Evolutionary conservation across 2,797 vertebrate genomes (phyloP), one percentile per base, ranked within the genome.

Genomic region (Neopelma chrysocephalum): DNA sequence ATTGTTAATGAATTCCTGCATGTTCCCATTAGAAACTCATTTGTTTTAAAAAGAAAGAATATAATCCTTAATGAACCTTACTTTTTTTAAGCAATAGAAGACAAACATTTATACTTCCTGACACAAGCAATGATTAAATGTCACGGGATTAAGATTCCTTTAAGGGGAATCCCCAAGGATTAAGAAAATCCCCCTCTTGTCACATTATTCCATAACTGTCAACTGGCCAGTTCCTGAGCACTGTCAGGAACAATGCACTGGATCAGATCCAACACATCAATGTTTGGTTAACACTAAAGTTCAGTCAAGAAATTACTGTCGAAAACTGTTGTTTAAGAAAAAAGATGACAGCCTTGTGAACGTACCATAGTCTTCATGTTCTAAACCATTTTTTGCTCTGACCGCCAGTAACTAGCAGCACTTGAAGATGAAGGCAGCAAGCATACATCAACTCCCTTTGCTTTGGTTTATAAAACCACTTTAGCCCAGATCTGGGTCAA

Each of bases 181-280:
- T 85, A 96, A 89, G 86, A 89, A 95, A 97, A 93, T 78, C 47
- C 50, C 65, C 26, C 42, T 87, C 92, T 87, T 93, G 81, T 93
- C 90, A 82, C 60, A n/a, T 84, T 84, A 79, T 58, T 90, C 78
- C 15, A 0, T 38, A 82, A 77, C 86, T 57, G 54, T 50, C 3
- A 18, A 53, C 12, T 21, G 56, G 58, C 51, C 85, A 79, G 48
- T 71, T 95, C 80, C 87, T 84, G 77, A 66, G 51, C 48, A 25
- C 36, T 66, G 32, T 57, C 90, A 94, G 47, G 62, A 84, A 82
- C 73, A 82, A 92, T 48, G 78, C 19, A 18, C 47, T 73, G 71
- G 83, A 47, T 65, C 86, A 89, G 64, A 85, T 87, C 82, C 88
- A 95, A 73, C 34, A 61, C 34, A 51, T 18, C 61, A 42, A 25